Evolutionary conservation across 2,888 invertebrate genomes (phyloP).

Genomic region (Subacronicta megacephala): DNA sequence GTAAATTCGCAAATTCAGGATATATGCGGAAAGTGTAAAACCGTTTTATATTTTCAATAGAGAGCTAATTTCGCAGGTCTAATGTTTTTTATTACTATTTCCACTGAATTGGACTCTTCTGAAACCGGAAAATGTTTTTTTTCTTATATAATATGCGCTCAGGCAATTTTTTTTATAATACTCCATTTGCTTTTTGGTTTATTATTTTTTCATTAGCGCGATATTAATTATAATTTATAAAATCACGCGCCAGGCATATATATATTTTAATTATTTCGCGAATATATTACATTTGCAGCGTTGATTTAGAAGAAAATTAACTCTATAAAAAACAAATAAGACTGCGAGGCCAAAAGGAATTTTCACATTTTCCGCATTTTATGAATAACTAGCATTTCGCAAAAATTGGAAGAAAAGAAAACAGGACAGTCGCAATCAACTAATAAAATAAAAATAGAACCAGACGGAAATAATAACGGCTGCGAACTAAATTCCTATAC

Average conservation of each 20-base stretch:
- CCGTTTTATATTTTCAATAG: too few relatives aligned
- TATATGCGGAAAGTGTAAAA: background rate
- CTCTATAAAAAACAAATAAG: background rate
- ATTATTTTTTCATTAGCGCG: too few relatives aligned
- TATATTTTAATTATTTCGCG: background rate
- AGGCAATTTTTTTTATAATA: too few relatives aligned
- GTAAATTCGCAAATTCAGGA: background rate
- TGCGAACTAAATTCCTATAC: too few relatives aligned
- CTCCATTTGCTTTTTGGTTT: too few relatives aligned
- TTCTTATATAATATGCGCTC: too few relatives aligned
- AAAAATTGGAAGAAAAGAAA: background rate
- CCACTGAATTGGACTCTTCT: too few relatives aligned
- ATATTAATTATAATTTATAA: background rate
- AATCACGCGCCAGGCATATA: background rate
- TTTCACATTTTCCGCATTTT: constrained; percentile 6
- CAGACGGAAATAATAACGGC: background rate
- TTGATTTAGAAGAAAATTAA: background rate
- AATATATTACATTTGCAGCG: background rate
- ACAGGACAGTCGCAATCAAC: background rate
- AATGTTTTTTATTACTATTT: too few relatives aligned
- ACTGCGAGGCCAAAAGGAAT: background rate
- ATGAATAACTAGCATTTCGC: background rate
- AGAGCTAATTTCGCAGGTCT: too few relatives aligned
- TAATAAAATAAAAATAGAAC: background rate
- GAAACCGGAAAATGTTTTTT: too few relatives aligned